Evolutionary conservation across 2,113 vertebrate genomes (phyloP).

Genomic region (Cephalopterus ornatus): DNA sequence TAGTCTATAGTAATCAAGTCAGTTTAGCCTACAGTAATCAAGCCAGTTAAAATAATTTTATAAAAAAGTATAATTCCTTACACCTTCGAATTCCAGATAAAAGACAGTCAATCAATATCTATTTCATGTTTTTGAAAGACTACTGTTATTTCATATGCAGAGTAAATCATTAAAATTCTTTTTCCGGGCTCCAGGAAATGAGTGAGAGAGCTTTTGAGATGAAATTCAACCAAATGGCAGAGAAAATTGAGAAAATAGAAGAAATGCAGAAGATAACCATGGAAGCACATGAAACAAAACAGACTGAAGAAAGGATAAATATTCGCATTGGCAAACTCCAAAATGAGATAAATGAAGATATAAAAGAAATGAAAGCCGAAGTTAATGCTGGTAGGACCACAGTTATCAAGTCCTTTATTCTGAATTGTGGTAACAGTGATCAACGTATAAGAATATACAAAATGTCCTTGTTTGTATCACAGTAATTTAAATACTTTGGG

Average conservation of each 20-base stretch:
- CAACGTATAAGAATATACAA: background rate
- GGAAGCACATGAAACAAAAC: slow-evolving; percentile 56
- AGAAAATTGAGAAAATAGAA: slow-evolving; percentile 76
- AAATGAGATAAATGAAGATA: slow-evolving; percentile 69
- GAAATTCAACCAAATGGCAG: slow-evolving; percentile 75
- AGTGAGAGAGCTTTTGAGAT: slow-evolving; percentile 70
- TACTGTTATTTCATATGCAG: background rate
- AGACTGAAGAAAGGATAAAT: slow-evolving; percentile 73
- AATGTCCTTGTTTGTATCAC: background rate
- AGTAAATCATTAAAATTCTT: background rate
- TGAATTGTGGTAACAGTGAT: background rate
- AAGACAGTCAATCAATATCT: background rate
- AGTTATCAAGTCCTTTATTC: background rate
- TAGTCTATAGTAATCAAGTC: background rate
- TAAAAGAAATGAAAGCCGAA: slow-evolving; percentile 79
- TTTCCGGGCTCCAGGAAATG: slow-evolving; percentile 62
- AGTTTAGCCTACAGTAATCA: background rate
- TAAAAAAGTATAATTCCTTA: background rate
- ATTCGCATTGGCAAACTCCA: slow-evolving; percentile 74
- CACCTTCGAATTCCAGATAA: background rate
- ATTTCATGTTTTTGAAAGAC: background rate
- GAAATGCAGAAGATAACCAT: slow-evolving; percentile 70
- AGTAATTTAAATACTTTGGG: background rate
- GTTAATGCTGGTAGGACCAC: slow-evolving; percentile 74
- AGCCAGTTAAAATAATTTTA: background rate